phyloP scores from a whole-genome alignment of 2,888 invertebrate species.

The Lycaena phlaeas region DNA sequence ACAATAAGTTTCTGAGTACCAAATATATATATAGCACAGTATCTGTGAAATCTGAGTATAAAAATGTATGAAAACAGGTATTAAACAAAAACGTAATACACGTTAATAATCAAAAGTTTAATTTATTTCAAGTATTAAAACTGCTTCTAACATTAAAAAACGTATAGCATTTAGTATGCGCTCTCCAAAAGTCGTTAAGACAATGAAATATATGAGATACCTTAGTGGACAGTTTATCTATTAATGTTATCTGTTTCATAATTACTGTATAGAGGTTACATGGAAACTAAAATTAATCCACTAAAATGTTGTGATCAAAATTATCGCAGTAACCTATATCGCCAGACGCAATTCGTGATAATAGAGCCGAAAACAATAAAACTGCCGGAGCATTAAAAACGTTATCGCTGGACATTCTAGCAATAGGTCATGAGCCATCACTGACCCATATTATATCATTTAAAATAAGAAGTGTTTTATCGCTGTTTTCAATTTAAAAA shows the following conservation, averaged over 20 bases:
- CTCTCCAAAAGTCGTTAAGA: no score
- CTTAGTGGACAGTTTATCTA: neutral
- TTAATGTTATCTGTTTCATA: constrained; percentile 1
- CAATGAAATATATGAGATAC: neutral
- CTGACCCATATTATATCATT: constrained; percentile 42
- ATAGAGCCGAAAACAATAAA: constrained; percentile 53
- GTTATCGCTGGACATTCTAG: constrained; percentile 45
- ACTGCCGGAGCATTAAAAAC: constrained; percentile 40
- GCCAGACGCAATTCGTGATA: constrained; percentile 35
- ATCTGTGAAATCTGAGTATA: no score
- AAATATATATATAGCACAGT: no score
- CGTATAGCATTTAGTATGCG: no score
- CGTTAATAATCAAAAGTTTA: no score
- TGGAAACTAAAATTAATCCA: constrained; percentile 15
- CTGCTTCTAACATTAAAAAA: no score
- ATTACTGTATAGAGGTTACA: constrained; percentile 9
- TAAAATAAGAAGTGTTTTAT: neutral
- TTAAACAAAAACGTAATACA: no score
- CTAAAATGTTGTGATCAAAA: constrained; percentile 28
- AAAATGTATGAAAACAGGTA: no score
- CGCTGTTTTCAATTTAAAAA: constrained; percentile 2
- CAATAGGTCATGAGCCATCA: constrained; percentile 25
- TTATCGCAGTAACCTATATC: constrained; percentile 52
- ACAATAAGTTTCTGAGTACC: no score
- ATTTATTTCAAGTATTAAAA: no score